Evolutionary conservation across 1,140 invertebrate species (phyloP), one percentile per base, ranked within the genome.

Genomic region (Listronotus oregonensis): DNA sequence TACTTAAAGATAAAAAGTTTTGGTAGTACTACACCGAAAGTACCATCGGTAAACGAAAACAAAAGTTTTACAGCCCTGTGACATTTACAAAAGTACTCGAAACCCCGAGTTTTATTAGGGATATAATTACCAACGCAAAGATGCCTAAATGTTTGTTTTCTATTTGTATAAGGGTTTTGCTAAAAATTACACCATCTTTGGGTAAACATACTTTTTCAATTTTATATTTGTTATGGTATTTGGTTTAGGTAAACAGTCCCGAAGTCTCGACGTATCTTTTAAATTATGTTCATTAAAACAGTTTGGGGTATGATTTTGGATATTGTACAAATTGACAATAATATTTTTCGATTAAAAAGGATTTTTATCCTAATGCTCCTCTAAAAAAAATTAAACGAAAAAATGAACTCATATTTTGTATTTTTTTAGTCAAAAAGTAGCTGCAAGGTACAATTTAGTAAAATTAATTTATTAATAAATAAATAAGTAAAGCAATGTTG

Each of bases 11-110:
- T 65, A 58, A 65, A 51, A 49, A 21, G 14, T 32, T 58, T 58
- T 58, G 49, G 27, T 11, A n/a, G 42, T 15, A 18, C 43, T 40
- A 50, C 55, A 40, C 54, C 51, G 44, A 61, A 50, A 61, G 58
- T 54, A 14, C 14, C 40, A 64, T 64, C 63, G 63, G 63, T 46
- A 65, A 58, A 58, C 46, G 58, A 54, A 58, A 65, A 65, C 63
- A 58, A 65, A 65, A 65, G 55, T 65, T 65, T 57, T 58, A 65
- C 34, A 11, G 34, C 17, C 21, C 32, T 51, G 63, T 51, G 18
- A 65, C 57, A 58, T 65, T 65, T 65, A 65, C 55, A 65, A 58
- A 65, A 65, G 54, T 43, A 58, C 63, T 65, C 55, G 55, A 65
- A 51, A 64, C 49, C 47, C 54, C 46, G 32, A 54, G 56, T 65